Evolutionary conservation across 2,888 invertebrate species (phyloP), one percentile per base, ranked within the genome.

Genomic region (Plagodis dolabraria): DNA sequence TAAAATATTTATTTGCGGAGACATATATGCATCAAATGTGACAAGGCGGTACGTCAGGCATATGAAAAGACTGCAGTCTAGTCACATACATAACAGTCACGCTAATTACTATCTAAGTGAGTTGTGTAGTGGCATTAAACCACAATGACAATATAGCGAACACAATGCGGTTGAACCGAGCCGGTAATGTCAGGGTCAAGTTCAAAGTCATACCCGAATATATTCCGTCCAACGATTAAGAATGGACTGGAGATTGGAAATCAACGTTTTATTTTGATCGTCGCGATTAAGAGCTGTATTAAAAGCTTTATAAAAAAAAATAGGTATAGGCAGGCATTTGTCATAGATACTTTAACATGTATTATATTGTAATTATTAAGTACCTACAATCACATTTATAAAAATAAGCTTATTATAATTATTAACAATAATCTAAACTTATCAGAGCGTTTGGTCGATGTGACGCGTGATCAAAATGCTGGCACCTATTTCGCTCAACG

Each of bases 131-230:
- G 47, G 47, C 45, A 57, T 54, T 53, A 60, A 57, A 50, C 5
- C 57, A 68, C 68, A 68, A 65, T 68, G 63, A 63, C 63, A 60
- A 53, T 61, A 54, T 62, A 50, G 51, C 60, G 53, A 60, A 64
- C 62, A 63, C 63, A 57, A 62, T 47, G 53, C 57, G 59, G 47
- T 52, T 55, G 52, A 58, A 62, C 54, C 52, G 42, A 42, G 50
- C 43, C 54, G 43, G 45, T 42, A 64, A 63, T 60, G 65, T 67
- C 60, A 63, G 49, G 67, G 68, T 67, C 67, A 70, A 66, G 70
- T 67, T 67, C 64, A 66, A 63, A 57, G 63, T 50, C 63, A 53
- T 40, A 33, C 38, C 47, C 57, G 42, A 58, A 58, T 38, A n/a
- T 53, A 55, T 40, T 40, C 44, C 40, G 12, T 5, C 7, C 33